Conservation (phyloP, 2,797 vertebrate species). For the Carcharodon carcharias region DNA sequence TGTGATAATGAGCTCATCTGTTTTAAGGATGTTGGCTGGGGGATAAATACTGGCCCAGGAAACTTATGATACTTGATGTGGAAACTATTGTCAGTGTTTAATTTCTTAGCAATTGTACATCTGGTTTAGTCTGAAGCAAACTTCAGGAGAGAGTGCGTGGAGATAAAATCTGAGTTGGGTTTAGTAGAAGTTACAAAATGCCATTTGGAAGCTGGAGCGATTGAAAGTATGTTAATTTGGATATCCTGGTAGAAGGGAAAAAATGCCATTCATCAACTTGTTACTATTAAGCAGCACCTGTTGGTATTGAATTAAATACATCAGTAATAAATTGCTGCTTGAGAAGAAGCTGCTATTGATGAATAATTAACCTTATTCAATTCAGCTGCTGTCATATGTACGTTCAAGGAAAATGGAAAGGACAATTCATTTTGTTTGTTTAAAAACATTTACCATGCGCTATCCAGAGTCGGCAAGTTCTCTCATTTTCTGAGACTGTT, state of each 20-base stretch:
- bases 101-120: neutral
- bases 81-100: neutral
- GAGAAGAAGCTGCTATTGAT: neutral
- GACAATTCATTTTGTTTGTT: constrained; percentile 13
- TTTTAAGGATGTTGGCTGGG: neutral
- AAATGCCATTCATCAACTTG: constrained; percentile 1
- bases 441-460: neutral
- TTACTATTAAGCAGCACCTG: constrained; percentile 28
- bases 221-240: neutral
- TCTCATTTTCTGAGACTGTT: neutral
- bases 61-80: neutral
- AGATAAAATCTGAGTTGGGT: neutral
- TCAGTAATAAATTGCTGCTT: constrained; percentile 18
- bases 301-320: neutral
- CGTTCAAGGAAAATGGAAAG: neutral
- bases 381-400: neutral
- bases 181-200: neutral
- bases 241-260: neutral
- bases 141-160: neutral
- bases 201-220: too few relatives aligned
- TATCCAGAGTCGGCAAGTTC: neutral
- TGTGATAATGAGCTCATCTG: neutral
- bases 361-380: constrained; percentile 31
- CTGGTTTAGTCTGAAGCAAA: neutral
- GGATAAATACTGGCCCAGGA: neutral